phyloP scores from a whole-genome alignment of 2,797 vertebrate species.

The Aldrovandia affinis region DNA sequence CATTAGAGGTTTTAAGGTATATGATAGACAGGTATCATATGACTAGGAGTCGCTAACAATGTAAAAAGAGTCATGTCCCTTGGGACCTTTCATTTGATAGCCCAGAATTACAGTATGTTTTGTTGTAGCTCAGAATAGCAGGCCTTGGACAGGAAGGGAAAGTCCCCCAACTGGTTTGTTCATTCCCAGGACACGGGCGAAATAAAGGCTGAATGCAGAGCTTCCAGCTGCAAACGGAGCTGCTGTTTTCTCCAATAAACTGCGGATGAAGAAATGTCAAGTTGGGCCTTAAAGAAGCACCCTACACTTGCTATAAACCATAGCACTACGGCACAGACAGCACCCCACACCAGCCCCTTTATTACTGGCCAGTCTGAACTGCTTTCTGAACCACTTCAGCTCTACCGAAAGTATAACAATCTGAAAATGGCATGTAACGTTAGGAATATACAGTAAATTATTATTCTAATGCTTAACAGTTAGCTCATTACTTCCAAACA shows the following conservation, averaged over 20 bases:
- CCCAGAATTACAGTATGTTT: background rate
- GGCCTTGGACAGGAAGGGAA: background rate
- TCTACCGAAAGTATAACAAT: background rate
- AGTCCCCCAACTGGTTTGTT: background rate
- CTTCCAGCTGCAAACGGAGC: background rate
- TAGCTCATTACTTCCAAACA: background rate
- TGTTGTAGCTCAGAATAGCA: constrained; percentile 1
- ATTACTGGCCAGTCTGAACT: background rate
- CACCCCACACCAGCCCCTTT: background rate
- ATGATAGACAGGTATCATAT: background rate
- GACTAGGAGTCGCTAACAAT: background rate
- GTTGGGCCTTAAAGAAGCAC: background rate
- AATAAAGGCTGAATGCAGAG: background rate
- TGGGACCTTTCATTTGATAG: constrained; percentile 3
- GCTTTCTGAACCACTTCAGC: background rate
- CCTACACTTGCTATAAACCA: background rate
- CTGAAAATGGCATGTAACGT: background rate
- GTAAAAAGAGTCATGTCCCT: background rate
- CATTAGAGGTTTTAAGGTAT: background rate
- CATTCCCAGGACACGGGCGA: background rate
- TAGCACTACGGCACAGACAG: background rate
- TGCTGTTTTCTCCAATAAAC: too few relatives aligned
- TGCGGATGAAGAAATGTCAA: background rate
- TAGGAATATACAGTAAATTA: background rate
- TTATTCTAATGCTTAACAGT: background rate